Conservation (phyloP, 2,797 vertebrate genomes). For the Myoxocephalus aenaeus region DNA sequence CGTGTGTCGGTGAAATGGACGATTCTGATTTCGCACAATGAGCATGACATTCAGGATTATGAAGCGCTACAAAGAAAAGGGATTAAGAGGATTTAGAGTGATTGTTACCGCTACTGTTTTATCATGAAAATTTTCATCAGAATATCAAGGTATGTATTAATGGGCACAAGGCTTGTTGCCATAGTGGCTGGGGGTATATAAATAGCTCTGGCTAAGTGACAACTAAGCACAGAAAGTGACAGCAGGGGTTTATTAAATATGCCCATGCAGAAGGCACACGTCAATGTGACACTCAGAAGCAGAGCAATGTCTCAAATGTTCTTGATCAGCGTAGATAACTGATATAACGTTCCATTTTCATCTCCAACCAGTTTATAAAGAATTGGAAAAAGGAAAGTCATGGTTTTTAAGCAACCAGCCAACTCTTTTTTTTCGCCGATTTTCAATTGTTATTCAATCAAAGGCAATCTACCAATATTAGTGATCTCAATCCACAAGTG, state of each 20-base stretch:
- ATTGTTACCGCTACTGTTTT: constrained; percentile 17
- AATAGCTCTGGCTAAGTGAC: not conserved
- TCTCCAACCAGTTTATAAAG: not conserved
- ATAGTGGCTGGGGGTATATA: not conserved
- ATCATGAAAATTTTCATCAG: constrained; percentile 12
- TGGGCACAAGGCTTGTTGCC: not conserved
- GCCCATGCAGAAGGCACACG: not conserved
- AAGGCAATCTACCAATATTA: constrained; percentile 9
- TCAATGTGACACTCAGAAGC: not conserved
- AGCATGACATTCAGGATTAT: constrained; percentile 53
- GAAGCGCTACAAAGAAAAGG: constrained; percentile 30
- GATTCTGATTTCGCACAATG: constrained; percentile 30
- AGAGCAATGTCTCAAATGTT: not conserved
- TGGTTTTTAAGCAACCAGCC: not conserved
- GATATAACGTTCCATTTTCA: constrained; percentile 7
- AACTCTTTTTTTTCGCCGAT: not conserved
- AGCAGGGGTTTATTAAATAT: not conserved
- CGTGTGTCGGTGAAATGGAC: constrained; percentile 26
- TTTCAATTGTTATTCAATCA: constrained; percentile 1
- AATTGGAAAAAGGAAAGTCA: not conserved
- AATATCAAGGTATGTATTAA: not conserved
- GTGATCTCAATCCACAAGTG: not conserved
- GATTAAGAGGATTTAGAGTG: constrained; percentile 36
- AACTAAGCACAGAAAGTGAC: not conserved
- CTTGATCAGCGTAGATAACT: constrained; percentile 7